A percentile compares a stretch with the other conserved stretches of the same genome.
phyloP scores from a whole-genome alignment of 2,888 invertebrate genomes.

The Meteorus colon region DNA sequence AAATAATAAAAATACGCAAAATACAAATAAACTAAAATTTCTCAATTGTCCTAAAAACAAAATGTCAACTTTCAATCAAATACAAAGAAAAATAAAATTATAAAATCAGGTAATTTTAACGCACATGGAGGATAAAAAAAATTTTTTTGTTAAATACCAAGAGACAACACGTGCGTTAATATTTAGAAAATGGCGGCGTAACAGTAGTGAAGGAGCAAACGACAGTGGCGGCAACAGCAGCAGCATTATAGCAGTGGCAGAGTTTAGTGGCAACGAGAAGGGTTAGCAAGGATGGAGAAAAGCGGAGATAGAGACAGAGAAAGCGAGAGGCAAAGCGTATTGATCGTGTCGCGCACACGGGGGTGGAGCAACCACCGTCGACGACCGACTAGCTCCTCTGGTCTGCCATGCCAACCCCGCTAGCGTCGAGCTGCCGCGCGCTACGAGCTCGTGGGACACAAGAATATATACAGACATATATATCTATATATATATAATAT shows the following conservation, averaged over 20 bases:
- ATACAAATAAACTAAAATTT: too few relatives aligned
- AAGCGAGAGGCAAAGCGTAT: conserved; percentile 68
- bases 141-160: too few relatives aligned
- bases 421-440: conserved; percentile 46
- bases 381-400: conserved; percentile 52
- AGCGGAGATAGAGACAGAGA: conserved; percentile 50
- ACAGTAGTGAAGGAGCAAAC: conserved; percentile 41
- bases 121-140: too few relatives aligned
- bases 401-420: conserved; percentile 41
- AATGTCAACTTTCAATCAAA: too few relatives aligned
- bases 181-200: neutral
- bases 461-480: conserved; percentile 35
- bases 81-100: too few relatives aligned
- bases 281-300: conserved; percentile 46
- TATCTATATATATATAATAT: too few relatives aligned
- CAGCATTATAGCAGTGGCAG: conserved; percentile 39
- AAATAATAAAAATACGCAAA: neutral
- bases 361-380: conserved; percentile 67
- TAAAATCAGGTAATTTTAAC: too few relatives aligned
- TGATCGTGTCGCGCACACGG: conserved; percentile 71
- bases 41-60: too few relatives aligned
- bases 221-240: conserved; percentile 38
- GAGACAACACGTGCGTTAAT: conserved; percentile 3
- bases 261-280: conserved; percentile 38
- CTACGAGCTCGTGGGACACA: conserved; percentile 46